Conservation (phyloP, 1,140 invertebrate species). For the Drosophila asahinai region DNA sequence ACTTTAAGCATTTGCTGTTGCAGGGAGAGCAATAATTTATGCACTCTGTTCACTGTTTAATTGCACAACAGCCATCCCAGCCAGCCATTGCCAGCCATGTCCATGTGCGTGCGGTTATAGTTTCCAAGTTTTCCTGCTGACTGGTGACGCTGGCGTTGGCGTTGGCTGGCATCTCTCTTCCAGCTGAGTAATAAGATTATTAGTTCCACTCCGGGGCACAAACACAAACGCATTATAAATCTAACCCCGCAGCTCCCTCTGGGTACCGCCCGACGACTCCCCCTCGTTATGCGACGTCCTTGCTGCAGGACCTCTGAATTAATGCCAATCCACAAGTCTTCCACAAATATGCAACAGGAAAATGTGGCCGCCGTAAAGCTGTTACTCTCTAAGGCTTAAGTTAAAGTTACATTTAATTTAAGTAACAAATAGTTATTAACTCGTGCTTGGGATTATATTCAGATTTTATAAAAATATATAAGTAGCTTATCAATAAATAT, state of each 20-base stretch:
- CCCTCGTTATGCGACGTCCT: conserved; percentile 17
- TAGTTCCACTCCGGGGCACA: conserved; percentile 63
- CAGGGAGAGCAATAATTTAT: conserved; percentile 50
- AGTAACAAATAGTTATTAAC: not conserved
- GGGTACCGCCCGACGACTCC: not conserved
- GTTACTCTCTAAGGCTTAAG: not conserved
- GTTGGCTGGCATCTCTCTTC: conserved; percentile 58
- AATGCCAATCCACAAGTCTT: conserved; percentile 50
- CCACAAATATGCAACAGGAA: conserved; percentile 9
- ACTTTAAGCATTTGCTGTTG: conserved; percentile 49
- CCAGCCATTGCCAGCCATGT: not conserved
- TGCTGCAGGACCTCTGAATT: conserved; percentile 38
- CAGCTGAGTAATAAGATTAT: conserved; percentile 67
- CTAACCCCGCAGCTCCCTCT: conserved; percentile 15
- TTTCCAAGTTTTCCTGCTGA: conserved; percentile 29
- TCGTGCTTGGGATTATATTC: not conserved
- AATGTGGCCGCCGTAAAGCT: not conserved
- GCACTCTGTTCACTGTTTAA: conserved; percentile 54
- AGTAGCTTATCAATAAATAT: too few relatives aligned
- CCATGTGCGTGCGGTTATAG: conserved; percentile 40
- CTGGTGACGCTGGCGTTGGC: conserved; percentile 13
- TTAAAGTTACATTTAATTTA: not conserved
- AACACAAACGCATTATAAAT: conserved; percentile 65
- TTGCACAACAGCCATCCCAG: conserved; percentile 28
- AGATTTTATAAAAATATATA: not conserved